Percentiles rank a stretch among this genome's conserved stretches.
Conservation (phyloP, 2,888 invertebrate genomes). For the Baccha elongata region DNA sequence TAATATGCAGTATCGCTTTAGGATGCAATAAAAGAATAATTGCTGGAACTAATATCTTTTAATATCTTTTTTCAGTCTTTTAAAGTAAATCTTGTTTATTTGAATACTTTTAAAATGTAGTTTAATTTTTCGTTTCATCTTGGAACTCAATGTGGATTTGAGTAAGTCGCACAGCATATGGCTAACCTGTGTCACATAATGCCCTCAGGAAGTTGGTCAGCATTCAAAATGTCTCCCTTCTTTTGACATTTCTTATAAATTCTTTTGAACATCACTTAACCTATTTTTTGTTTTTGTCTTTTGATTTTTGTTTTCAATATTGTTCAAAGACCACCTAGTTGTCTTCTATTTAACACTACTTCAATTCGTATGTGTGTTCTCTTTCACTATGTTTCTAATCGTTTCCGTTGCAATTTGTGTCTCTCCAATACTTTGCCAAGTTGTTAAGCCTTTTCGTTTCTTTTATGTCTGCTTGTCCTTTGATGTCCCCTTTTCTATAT, state of each 20-base stretch:
- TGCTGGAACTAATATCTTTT: conserved; percentile 34
- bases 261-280: conserved; percentile 41
- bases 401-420: conserved; percentile 64
- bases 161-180: conserved; percentile 32
- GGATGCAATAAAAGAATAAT: conserved; percentile 72
- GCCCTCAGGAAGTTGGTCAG: conserved; percentile 37
- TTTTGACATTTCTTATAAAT: conserved; percentile 15
- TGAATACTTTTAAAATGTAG: conserved; percentile 4
- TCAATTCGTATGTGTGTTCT: conserved; percentile 24
- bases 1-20: conserved; percentile 66
- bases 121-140: conserved; percentile 5
- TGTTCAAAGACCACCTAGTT: conserved; percentile 7
- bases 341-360: conserved; percentile 39
- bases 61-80: neutral
- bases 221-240: conserved; percentile 6
- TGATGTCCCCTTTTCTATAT: conserved; percentile 28
- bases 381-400: conserved; percentile 43
- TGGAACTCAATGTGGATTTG: neutral
- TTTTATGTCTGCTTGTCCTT: conserved; percentile 4
- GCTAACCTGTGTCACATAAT: conserved; percentile 16
- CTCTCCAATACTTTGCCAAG: conserved; percentile 54
- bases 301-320: neutral
- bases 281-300: conserved; percentile 15
- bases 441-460: conserved; percentile 33
- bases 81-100: conserved; percentile 9